phyloP scores from a whole-genome alignment of 2,797 vertebrate species.

The Sebastes elongatus region DNA sequence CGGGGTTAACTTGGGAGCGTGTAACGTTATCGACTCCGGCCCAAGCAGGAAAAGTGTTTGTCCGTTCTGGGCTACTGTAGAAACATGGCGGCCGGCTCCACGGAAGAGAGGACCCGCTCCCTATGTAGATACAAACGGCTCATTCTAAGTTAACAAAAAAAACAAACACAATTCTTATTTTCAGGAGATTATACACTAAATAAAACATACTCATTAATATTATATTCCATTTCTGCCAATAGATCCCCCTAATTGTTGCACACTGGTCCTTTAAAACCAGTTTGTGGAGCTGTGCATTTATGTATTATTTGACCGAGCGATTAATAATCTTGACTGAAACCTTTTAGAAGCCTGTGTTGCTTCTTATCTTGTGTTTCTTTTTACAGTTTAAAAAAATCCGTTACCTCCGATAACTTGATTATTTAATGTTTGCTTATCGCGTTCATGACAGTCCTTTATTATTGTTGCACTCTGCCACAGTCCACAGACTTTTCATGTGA shows the following conservation, averaged over 20 bases:
- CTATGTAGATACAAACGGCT: too few relatives aligned
- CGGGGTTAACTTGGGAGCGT: too few relatives aligned
- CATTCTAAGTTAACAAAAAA: too few relatives aligned
- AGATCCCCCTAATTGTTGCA: too few relatives aligned
- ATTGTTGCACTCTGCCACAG: background rate
- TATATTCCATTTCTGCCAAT: too few relatives aligned
- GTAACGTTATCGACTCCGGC: too few relatives aligned
- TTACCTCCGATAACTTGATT: background rate
- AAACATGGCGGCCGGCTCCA: too few relatives aligned
- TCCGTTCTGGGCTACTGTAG: too few relatives aligned
- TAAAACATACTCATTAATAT: too few relatives aligned
- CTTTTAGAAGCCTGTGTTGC: background rate
- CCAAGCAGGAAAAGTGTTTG: too few relatives aligned
- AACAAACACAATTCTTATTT: accelerated
- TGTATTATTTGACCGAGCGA: background rate
- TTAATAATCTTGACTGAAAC: background rate
- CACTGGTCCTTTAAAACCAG: background rate
- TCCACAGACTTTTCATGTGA: background rate
- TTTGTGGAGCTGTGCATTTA: background rate
- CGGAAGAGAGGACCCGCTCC: too few relatives aligned
- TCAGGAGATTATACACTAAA: too few relatives aligned
- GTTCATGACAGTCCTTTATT: background rate
- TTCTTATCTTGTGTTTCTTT: background rate
- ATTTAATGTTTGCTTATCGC: background rate
- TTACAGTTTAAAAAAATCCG: background rate